These are phyloP conservation scores for Scaptodrosophila lebanonensis DNA, from an alignment of 1,140 invertebrate genomes.

Conservation along the genomic window DNA sequence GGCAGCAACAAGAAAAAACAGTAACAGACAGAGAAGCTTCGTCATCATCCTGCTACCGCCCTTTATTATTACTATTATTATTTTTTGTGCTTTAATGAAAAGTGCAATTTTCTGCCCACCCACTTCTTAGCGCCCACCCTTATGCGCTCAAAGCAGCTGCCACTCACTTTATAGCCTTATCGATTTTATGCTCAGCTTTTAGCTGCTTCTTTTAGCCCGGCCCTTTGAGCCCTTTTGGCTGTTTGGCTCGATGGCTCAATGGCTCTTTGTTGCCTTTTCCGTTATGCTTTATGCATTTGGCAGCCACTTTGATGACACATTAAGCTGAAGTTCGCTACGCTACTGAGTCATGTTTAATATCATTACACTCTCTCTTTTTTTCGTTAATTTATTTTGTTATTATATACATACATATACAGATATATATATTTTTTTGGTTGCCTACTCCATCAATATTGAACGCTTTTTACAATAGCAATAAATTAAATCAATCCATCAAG, in stretches of 20 bases:
- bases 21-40: constrained; percentile 11
- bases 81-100: constrained; percentile 64
- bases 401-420: no score
- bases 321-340: constrained; percentile 18
- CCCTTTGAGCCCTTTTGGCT: constrained; percentile 48
- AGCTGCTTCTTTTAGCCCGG: constrained; percentile 32
- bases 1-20: constrained; percentile 9
- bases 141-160: constrained; percentile 33
- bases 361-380: constrained; percentile 31
- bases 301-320: constrained; percentile 72
- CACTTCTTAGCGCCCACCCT: neutral
- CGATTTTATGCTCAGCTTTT: constrained; percentile 63
- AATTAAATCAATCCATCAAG: constrained; percentile 74
- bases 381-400: no score
- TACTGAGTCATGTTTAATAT: constrained; percentile 17
- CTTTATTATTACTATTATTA: constrained; percentile 33
- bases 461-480: constrained; percentile 70
- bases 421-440: constrained; percentile 1
- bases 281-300: constrained; percentile 63
- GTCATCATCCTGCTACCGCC: constrained; percentile 8
- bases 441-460: constrained; percentile 67
- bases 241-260: constrained; percentile 14
- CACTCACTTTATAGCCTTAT: constrained; percentile 59
- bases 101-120: constrained; percentile 44
- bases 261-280: constrained; percentile 2